These are phyloP conservation scores for Drosophila biarmipes DNA, from an alignment of 1,140 invertebrate species.

Conservation along the genomic window DNA sequence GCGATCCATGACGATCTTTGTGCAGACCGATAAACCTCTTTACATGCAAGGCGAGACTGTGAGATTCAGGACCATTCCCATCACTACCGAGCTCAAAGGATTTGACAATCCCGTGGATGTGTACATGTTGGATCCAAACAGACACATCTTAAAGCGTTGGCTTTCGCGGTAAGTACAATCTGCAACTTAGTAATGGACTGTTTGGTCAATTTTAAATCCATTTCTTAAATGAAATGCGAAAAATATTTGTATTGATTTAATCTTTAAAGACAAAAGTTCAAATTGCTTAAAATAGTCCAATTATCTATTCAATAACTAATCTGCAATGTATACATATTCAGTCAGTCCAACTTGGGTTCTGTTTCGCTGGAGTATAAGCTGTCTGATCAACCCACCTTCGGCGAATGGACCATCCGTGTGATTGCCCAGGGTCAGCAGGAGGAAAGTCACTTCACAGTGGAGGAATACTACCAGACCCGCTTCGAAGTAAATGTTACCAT, in stretches of 20 bases:
- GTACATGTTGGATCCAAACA: slow-evolving; percentile 94
- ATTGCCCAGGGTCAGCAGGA: slow-evolving; percentile 95
- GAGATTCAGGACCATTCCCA: slow-evolving; percentile 93
- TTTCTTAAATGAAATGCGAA: too few species aligned
- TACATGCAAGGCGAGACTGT: slow-evolving; percentile 97
- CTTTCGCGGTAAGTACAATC: slow-evolving; percentile 86
- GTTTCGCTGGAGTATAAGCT: slow-evolving; percentile 95
- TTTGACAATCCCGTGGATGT: slow-evolving; percentile 95
- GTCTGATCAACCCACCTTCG: slow-evolving; percentile 95
- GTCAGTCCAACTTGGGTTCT: slow-evolving; percentile 93
- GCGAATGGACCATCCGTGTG: slow-evolving; percentile 95
- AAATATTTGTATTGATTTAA: neutral
- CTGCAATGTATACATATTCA: neutral
- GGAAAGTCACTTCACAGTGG: slow-evolving; percentile 93
- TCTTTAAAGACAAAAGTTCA: too few species aligned
- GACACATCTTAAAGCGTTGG: slow-evolving; percentile 95
- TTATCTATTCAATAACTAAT: too few species aligned
- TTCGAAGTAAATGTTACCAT: slow-evolving; percentile 98
- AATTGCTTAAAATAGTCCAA: too few species aligned
- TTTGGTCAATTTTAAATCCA: too few species aligned
- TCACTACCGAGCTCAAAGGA: slow-evolving; percentile 94
- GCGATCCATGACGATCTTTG: slow-evolving; percentile 97
- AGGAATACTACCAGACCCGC: slow-evolving; percentile 97
- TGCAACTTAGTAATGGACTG: neutral
- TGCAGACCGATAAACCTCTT: slow-evolving; percentile 97